Evolutionary conservation across 2,113 vertebrate genomes (phyloP).

Genomic region (Centrocercus urophasianus): DNA sequence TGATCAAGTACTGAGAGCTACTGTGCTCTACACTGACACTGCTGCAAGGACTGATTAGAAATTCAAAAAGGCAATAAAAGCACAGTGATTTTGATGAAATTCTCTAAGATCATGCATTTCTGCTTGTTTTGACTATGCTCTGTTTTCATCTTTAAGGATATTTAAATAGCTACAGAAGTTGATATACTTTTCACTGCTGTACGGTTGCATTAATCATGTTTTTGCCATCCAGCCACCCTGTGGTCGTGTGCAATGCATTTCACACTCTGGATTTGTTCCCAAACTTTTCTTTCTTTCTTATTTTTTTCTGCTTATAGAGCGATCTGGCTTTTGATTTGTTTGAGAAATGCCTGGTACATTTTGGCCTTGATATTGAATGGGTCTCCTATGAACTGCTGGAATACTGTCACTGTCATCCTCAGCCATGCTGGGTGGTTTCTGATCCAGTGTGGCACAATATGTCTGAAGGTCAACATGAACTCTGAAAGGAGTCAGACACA

Average conservation of each 20-base stretch:
- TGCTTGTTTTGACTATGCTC: background rate
- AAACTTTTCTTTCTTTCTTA: background rate
- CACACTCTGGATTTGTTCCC: background rate
- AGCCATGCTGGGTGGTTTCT: background rate
- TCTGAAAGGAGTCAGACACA: background rate
- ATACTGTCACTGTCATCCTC: background rate
- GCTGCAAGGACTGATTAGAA: background rate
- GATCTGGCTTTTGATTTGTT: background rate
- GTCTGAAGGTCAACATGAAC: background rate
- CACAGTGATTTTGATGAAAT: background rate
- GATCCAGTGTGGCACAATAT: background rate
- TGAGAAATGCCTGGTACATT: background rate
- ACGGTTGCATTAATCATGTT: background rate
- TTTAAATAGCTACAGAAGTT: background rate
- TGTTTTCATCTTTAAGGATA: background rate
- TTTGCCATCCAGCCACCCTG: background rate
- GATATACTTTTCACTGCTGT: background rate
- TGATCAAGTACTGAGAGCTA: background rate
- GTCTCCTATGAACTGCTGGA: background rate
- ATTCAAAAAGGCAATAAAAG: background rate
- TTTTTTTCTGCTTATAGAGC: background rate
- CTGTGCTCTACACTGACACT: background rate
- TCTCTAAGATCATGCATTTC: background rate
- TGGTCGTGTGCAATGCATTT: background rate
- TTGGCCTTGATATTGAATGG: background rate